Evolutionary conservation across 1,140 invertebrate genomes (phyloP), one percentile per base, ranked within the genome.

Genomic region (Panagrolaimus sp.): DNA sequence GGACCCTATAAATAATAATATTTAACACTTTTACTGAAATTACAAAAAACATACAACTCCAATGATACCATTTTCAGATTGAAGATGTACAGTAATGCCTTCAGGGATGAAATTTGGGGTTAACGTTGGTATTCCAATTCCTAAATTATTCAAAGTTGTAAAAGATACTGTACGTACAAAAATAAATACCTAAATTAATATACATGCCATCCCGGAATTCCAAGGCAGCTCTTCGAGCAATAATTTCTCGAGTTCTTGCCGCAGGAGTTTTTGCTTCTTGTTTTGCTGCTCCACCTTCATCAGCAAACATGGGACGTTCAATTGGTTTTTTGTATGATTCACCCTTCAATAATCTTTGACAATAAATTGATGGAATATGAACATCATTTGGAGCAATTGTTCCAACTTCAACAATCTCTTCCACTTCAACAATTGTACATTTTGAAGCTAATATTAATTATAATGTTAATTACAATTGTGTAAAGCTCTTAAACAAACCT

Each of bases 181-280:
- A 1, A 9, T 26, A 17, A 17, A 64, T 9, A 64, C 7, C 48
- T 24, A 52, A 52, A n/a, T 52, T 24, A 89, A 91, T 93, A 87
- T 96, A 94, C 93, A 98, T 98, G 81, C 95, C 96, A 87, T 98
- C 89, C 82, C 90, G 88, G 79, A 98, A 98, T 86, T 99, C 96
- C 26, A 94, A 83, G 46, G 96, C 96, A 70, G 92, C 96, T 83
- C 96, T 87, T 77, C 88, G 88, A 1, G 93, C 90, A 71, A 98
- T 98, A 76, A 89, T 88, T 81, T 97, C 91, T 67, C n/a, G n/a
- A n/a, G n/a, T n/a, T n/a, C 94, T 87, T 73, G 88, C 89, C 0
- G 88, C 88, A 48, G 90, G 88, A 43, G 88, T 88, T 38, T 81
- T 70, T 1, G 81, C 69, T 28, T 58, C 26, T 68, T 78, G 65